phyloP scores from a whole-genome alignment of 2,888 invertebrate genomes.

The Notocelia uddmanniana region DNA sequence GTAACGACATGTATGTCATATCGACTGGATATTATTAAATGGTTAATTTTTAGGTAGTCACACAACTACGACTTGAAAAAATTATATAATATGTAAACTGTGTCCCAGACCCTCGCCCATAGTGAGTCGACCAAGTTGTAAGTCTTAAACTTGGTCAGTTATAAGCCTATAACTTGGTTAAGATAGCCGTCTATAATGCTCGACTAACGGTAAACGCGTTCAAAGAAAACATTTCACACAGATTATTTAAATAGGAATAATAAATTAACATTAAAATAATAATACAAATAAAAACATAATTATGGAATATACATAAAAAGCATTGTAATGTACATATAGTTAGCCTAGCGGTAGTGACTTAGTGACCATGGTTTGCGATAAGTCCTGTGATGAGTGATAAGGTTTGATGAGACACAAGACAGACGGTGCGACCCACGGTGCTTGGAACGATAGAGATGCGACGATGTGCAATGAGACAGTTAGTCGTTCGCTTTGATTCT shows the following conservation, averaged over 20 bases:
- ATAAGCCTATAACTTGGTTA: too few relatives aligned
- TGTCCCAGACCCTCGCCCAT: too few relatives aligned
- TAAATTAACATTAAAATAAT: background rate
- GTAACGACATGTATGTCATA: too few relatives aligned
- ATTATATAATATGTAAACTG: too few relatives aligned
- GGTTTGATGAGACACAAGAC: constrained; percentile 14
- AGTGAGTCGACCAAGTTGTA: too few relatives aligned
- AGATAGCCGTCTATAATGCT: too few relatives aligned
- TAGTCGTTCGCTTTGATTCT: constrained; percentile 35
- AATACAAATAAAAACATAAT: constrained; percentile 11
- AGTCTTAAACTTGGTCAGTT: too few relatives aligned
- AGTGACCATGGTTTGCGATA: constrained; percentile 39
- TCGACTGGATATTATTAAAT: too few relatives aligned
- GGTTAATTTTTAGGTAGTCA: too few relatives aligned
- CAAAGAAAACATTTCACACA: too few relatives aligned
- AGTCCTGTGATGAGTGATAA: constrained; percentile 18
- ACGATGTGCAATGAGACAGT: constrained; percentile 20
- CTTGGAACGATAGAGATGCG: constrained; percentile 8
- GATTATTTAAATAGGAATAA: background rate
- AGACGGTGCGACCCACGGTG: constrained; percentile 34
- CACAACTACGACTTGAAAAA: too few relatives aligned
- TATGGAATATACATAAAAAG: constrained; percentile 18
- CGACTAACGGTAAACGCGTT: too few relatives aligned
- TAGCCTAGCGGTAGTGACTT: constrained; percentile 11
- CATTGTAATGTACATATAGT: constrained; percentile 17